Base-by-base conservation (phyloP, 2,113 vertebrate genomes). In the Haemorhous mexicanus region DNA sequence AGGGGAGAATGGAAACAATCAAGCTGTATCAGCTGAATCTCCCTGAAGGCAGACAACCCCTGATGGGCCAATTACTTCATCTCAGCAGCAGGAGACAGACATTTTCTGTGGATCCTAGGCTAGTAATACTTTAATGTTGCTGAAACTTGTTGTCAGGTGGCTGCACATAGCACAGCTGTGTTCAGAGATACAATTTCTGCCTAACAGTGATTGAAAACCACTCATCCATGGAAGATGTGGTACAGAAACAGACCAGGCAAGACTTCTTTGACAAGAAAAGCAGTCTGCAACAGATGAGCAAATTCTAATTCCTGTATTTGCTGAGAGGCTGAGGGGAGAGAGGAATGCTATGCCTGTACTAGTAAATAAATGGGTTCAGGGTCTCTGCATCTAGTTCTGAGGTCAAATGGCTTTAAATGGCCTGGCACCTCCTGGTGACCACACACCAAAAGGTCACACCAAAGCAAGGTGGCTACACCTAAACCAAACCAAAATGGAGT, bases 1-100 rank as follows among this genome's bases (percentile, higher is more conserved):
- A 89, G 39, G 37, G 62, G 67, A 90, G 59, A 95, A 84, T 56
- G 79, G 89, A 95, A 95, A 72, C 72, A 56, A 88, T 92, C 63
- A 90, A 39, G 23, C 37, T 76, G 4, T 87, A 61, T 79, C 84
- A 76, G 55, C 63, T 49, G 66, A 82, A 91, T 82, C 84, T 93
- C 74, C 75, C 70, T 91, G 58, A 61, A 84, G 81, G 37, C 81
- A 94, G 55, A 33, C 74, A 87, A 62, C 75, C 67, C 85, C 92
- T 96, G 90, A 92, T 92, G 85, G 79, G 86, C 89, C 93, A 94
- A 89, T 96, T 96, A 93, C 78, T 94, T 93, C 62, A 66, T 85
- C 87, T 95, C 74, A 73, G 75, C 81, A 93, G 84, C 58, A 87
- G 39, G 53, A 95, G 56, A 82, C 70, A 85, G 62, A 83, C 37